These are phyloP conservation scores for Cottus gobio DNA, from an alignment of 2,113 vertebrate genomes.

Conservation along the genomic window DNA sequence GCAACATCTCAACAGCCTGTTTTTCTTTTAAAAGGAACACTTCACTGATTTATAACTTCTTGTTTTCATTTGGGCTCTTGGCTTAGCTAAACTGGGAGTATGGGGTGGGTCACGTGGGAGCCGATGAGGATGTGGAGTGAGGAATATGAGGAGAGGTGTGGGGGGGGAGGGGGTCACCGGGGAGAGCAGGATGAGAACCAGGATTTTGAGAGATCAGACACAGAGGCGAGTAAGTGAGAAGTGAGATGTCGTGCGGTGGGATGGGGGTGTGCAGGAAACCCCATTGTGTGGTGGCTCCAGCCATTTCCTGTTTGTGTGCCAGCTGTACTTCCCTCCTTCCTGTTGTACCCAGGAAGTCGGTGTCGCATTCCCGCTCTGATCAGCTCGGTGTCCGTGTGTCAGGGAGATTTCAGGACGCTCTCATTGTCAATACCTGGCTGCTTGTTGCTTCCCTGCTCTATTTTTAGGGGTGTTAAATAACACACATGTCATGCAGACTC, in stretches of 20 bases:
- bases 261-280: constrained; percentile 66
- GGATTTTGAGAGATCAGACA: constrained; percentile 50
- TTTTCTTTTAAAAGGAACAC: constrained; percentile 33
- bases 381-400: constrained; percentile 37
- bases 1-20: constrained; percentile 23
- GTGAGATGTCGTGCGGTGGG: constrained; percentile 23
- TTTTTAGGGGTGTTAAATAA: constrained; percentile 24
- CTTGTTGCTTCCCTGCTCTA: constrained; percentile 24
- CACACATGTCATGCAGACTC: neutral
- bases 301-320: constrained; percentile 87
- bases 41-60: constrained; percentile 68
- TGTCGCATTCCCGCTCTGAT: constrained; percentile 77
- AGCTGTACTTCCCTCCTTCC: constrained; percentile 83
- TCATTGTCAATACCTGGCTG: constrained; percentile 18
- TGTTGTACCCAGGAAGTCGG: constrained; percentile 81
- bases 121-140: constrained; percentile 25
- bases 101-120: constrained; percentile 9
- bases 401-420: constrained; percentile 20
- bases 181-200: constrained; percentile 36
- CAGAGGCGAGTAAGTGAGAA: constrained; percentile 59
- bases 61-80: constrained; percentile 57
- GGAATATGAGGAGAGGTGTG: constrained; percentile 26
- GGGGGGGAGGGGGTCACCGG: constrained; percentile 9
- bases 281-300: constrained; percentile 83
- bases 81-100: constrained; percentile 23